Base-by-base conservation (phyloP, 2,797 vertebrate species). In the Aphelocoma californica region DNA sequence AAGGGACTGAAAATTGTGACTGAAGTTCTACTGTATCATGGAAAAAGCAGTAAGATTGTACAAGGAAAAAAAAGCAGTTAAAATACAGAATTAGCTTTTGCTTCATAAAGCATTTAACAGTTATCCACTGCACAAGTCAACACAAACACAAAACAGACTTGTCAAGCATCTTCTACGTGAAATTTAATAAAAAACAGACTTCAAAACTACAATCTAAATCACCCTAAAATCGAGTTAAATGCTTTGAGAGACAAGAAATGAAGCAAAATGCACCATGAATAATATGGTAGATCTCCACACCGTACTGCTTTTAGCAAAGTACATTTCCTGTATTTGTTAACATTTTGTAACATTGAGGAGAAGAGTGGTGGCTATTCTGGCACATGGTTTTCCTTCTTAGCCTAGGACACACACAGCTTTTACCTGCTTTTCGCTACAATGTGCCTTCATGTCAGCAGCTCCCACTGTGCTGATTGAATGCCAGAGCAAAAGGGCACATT, bases 61-160 rank as follows among this genome's bases (percentile, higher is more conserved):
- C 31, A 72, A 56, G 71, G 23, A 85, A 91, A 84, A 84, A 58
- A 71, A 74, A 36, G 4, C 14, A 65, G 25, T 45, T 56, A 81
- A 85, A 90, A 73, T 56, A 84, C 14, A 70, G 42, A 84, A 58
- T 54, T 70, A 73, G 19, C 10, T 93, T 96, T 96, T 96, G 96
- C 92, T 97, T 97, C 96, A 93, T 74, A 95, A 96, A 97, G 96
- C 96, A 96, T 97, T 97, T 97, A 97, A 96, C 95, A 32, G 3
- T 23, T 34, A 77, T 62, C 20, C 64, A 95, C 74, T 61, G 78
- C 73, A 95, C 74, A 92, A 42, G 1, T 31, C 48, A 75, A 67
- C 28, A 80, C 62, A 88, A 82, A 86, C 48, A 94, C 70, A 81
- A 79, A 23, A 88, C 42, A 84, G 20, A 60, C 44, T 47, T 31